phyloP scores from a whole-genome alignment of 2,797 vertebrate species.

The Rhodeus uyekii region DNA sequence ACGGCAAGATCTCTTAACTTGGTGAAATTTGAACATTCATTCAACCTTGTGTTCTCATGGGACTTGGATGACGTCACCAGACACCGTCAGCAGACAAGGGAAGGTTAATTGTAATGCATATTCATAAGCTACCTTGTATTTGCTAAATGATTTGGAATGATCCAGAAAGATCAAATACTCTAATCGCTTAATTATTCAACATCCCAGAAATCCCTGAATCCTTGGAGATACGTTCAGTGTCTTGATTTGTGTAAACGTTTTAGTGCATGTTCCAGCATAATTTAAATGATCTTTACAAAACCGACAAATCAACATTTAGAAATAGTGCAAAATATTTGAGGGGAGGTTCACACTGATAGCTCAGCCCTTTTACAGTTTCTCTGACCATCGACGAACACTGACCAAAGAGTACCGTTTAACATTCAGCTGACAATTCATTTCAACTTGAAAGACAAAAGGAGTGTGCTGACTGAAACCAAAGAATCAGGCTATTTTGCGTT shows the following conservation, averaged over 20 bases:
- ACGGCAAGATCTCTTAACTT: background rate
- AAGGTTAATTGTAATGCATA: background rate
- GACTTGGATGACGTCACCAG: background rate
- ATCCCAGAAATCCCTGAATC: conserved; percentile 30
- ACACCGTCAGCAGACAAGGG: background rate
- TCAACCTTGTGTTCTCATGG: background rate
- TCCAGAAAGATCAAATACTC: conserved; percentile 15
- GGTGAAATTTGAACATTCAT: background rate
- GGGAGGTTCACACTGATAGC: conserved; percentile 44
- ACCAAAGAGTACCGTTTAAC: conserved; percentile 34
- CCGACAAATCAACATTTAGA: conserved; percentile 33
- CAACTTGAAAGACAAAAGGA: conserved; percentile 43
- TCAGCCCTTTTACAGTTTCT: conserved; percentile 70
- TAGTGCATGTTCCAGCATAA: conserved; percentile 36
- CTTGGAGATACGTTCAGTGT: conserved; percentile 10
- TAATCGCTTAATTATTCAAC: background rate
- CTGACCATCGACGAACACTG: conserved; percentile 51
- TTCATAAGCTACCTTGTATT: conserved; percentile 8
- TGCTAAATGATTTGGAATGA: conserved; percentile 37
- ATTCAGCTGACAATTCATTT: conserved; percentile 4
- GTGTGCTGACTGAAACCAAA: conserved; percentile 61
- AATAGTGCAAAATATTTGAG: conserved; percentile 55
- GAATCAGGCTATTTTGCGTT: conserved; percentile 57
- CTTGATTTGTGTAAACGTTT: conserved; percentile 35
- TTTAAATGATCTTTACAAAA: conserved; percentile 25